Percentiles rank a stretch among this genome's conserved stretches.
Conservation (phyloP, 2,113 vertebrate species). For the Andinoacara biseriatus region DNA sequence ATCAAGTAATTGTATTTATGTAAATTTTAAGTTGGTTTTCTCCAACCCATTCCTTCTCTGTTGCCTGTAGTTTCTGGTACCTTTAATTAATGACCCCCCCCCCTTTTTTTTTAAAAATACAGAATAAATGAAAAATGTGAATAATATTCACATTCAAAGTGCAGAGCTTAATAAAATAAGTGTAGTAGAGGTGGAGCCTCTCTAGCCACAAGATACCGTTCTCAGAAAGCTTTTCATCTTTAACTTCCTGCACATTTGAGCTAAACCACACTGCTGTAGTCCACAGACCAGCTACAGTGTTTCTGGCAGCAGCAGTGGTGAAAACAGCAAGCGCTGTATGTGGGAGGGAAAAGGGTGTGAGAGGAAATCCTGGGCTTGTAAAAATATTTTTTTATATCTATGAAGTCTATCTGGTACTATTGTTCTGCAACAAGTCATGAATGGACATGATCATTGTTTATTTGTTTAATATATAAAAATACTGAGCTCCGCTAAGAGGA, state of each 20-base stretch:
- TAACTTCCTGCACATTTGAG: conserved; percentile 11
- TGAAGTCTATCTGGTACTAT: neutral
- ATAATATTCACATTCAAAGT: no score
- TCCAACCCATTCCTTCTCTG: neutral
- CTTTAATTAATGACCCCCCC: neutral
- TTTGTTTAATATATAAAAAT: neutral
- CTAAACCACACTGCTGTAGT: neutral
- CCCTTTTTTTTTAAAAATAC: neutral
- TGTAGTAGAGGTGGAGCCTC: neutral
- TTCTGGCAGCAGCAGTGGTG: neutral
- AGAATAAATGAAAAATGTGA: neutral
- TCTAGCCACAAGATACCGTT: neutral
- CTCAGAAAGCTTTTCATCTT: neutral
- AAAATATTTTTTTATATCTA: neutral
- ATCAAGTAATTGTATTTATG: neutral
- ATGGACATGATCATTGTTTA: neutral
- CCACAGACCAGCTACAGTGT: neutral
- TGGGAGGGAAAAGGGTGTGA: neutral
- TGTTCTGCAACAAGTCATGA: neutral
- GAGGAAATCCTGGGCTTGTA: neutral
- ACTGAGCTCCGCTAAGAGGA: neutral
- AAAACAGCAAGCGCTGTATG: neutral
- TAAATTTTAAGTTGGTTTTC: neutral
- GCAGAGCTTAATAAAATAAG: neutral
- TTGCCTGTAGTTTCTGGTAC: neutral